phyloP scores from a whole-genome alignment of 35 echinoderm and acorn worm genomes.

The Heliocidaris tuberculata region DNA sequence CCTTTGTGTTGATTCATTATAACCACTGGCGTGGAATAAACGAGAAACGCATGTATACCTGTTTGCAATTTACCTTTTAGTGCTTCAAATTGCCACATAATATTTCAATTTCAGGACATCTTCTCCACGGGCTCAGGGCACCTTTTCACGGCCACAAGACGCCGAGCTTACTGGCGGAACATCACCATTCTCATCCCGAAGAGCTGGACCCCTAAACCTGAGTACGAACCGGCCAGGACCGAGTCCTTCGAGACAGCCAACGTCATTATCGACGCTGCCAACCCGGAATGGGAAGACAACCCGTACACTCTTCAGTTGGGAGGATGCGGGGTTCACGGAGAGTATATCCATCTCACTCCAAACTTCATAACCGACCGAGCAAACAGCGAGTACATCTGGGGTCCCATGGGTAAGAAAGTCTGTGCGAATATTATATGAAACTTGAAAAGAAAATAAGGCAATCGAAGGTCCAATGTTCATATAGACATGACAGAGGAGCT shows the following conservation, averaged over 20 bases:
- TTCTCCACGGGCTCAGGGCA: conserved; percentile 58
- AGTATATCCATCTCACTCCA: conserved; percentile 61
- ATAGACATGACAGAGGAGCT: no score
- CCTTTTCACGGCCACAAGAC: conserved; percentile 57
- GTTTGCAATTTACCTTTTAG: neutral
- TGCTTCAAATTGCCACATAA: neutral
- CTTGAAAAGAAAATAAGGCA: no score
- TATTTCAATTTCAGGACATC: conserved; percentile 24
- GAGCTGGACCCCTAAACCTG: conserved; percentile 45
- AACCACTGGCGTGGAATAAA: no score
- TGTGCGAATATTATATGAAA: no score
- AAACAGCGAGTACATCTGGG: conserved; percentile 59
- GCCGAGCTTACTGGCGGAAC: conserved; percentile 57
- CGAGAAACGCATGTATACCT: neutral
- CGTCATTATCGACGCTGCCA: conserved; percentile 50
- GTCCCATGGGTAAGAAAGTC: conserved; percentile 43
- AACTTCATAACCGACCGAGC: conserved; percentile 28
- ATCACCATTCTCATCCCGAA: conserved; percentile 72
- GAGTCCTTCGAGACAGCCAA: conserved; percentile 75
- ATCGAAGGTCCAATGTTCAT: no score
- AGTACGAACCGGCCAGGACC: conserved; percentile 39
- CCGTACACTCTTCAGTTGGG: conserved; percentile 61
- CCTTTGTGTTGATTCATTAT: neutral
- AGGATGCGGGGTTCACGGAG: conserved; percentile 59
- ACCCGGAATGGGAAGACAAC: conserved; percentile 12